phyloP scores from a whole-genome alignment of 2,113 vertebrate genomes.

The Neopipo cinnamomea region DNA sequence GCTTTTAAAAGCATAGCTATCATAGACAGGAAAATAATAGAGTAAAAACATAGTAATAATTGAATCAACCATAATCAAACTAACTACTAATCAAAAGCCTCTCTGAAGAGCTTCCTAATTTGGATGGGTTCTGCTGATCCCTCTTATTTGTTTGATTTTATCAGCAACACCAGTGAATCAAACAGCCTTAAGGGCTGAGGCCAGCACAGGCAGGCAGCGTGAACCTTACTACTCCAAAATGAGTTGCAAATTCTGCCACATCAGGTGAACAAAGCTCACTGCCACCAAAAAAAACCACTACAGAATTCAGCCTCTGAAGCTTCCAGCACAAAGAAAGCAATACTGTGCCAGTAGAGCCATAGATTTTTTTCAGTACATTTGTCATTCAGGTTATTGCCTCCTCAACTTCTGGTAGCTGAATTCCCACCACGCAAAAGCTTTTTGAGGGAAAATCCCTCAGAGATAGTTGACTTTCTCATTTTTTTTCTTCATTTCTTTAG shows the following conservation, averaged over 20 bases:
- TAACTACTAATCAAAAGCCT: neutral
- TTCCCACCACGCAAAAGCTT: neutral
- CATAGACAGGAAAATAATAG: neutral
- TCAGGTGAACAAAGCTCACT: neutral
- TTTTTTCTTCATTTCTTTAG: neutral
- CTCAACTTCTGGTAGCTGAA: neutral
- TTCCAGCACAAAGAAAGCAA: neutral
- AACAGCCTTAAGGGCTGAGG: neutral
- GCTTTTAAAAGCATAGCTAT: neutral
- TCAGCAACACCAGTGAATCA: neutral
- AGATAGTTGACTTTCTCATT: neutral
- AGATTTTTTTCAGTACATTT: neutral
- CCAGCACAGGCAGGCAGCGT: neutral
- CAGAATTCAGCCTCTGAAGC: neutral
- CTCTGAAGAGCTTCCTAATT: neutral
- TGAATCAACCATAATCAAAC: neutral
- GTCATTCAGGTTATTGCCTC: neutral
- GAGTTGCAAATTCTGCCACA: neutral
- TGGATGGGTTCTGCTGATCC: neutral
- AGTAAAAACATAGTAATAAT: neutral
- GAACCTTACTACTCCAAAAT: neutral
- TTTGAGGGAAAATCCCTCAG: neutral
- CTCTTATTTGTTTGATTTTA: neutral
- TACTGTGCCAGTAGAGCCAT: neutral
- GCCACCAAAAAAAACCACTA: neutral